Evolutionary conservation across 2,797 vertebrate species (phyloP).

Genomic region (Psittacula derbiana): DNA sequence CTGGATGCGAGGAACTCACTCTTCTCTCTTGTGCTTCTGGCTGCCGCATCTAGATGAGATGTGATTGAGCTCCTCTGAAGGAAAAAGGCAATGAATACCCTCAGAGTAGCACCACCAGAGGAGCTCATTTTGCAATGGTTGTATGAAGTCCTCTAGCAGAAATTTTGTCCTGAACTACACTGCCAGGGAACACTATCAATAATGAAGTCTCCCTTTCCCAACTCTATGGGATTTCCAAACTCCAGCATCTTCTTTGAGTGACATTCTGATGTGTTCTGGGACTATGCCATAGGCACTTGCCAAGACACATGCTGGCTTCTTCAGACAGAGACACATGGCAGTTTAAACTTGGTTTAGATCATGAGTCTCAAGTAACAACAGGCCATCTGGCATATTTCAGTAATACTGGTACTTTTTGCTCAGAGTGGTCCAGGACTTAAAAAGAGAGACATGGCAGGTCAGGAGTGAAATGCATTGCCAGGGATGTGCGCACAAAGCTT

Average conservation of each 20-base stretch:
- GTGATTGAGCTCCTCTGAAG: background rate
- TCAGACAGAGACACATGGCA: slow-evolving; percentile 4
- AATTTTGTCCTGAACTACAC: background rate
- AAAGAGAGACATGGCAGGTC: background rate
- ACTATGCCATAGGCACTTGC: background rate
- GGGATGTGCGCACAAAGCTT: background rate
- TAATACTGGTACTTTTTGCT: background rate
- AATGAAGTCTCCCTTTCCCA: background rate
- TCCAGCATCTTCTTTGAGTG: background rate
- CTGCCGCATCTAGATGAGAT: background rate
- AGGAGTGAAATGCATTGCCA: background rate
- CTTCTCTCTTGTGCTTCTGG: background rate
- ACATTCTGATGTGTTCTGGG: slow-evolving; percentile 9
- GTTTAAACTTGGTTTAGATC: slow-evolving; percentile 21
- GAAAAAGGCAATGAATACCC: background rate
- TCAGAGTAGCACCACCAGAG: background rate
- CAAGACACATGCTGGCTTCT: slow-evolving; percentile 18
- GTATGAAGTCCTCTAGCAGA: background rate
- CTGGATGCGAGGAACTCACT: rapidly evolving
- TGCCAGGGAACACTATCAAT: background rate
- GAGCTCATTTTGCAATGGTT: background rate
- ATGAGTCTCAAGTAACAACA: background rate
- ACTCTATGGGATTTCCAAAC: background rate
- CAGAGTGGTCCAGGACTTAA: background rate
- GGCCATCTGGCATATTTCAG: slow-evolving; percentile 24